Evolutionary conservation across 2,888 invertebrate species (phyloP), one percentile per base, ranked within the genome.

Genomic region (Cosmopolites sordidus): DNA sequence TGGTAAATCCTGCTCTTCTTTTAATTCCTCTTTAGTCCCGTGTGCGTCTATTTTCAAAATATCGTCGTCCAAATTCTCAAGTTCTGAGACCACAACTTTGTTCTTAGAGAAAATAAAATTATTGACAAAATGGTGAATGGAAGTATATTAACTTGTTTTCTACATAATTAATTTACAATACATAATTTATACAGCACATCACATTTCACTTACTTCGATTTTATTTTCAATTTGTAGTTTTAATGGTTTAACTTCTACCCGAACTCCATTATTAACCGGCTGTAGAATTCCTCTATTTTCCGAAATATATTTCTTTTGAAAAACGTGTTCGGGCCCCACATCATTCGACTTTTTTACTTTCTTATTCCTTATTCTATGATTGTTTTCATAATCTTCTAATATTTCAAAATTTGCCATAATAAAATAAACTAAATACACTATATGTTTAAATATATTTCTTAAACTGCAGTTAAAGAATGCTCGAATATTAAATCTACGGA

Each of bases 341-440:
- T 43, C 48, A 40, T 12, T 37, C 0, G 14, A 16, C 17, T 51
- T 48, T 18, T 54, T 56, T 12, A 38, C 48, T 54, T 48, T 48
- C 38, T 44, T 44, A 16, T 29, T 41, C 11, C 43, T 43, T 49
- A 37, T 47, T 42, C 37, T 29, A 18, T 56, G 44, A 14, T 45
- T 52, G 51, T 62, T 60, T 47, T 60, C 60, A 33, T 56, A 44
- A 58, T 69, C 69, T 62, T 68, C 63, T 45, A 63, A 63, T 53
- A 67, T 64, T 45, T 59, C 58, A 60, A 69, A 67, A 41, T 60
- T 56, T 43, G 67, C 63, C 67, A 69, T 69, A 51, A 45, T 58
- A 45, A 22, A 22, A 22, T 22, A n/a, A n/a, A n/a, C n/a, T 22
- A 22, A 8, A 22, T 22, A 22, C 8, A 22, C 8, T 5, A 22